Evolutionary conservation across 2,113 vertebrate genomes (phyloP), one percentile per base, ranked within the genome.

Genomic region (Cochlearius cochlearius): DNA sequence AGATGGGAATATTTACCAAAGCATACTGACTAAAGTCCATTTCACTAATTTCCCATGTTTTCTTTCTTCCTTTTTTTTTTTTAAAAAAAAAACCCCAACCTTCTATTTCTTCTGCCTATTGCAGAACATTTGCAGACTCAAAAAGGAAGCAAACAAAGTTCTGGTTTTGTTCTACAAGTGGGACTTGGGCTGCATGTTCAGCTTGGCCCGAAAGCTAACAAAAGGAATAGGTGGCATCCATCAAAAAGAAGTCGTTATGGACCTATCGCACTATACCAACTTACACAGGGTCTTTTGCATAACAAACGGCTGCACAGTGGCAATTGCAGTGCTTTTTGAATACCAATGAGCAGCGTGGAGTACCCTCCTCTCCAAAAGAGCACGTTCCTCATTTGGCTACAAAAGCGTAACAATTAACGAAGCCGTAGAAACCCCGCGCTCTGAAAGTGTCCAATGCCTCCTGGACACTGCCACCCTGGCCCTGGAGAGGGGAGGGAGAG

Each of bases 281-380:
- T 92, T 92, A 91, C 79, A 84, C 38, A 47, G 88, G 92, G 74
- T 92, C 88, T 96, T 97, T 95, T 97, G 96, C 96, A 97, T 97
- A 96, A 97, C 97, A 97, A 97, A 96, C 81, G 77, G 92, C 88
- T 90, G 80, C 96, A 94, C 86, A 79, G 95, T 94, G 93, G 94
- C 96, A 96, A 96, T 96, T 87, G 75, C 69, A 67, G 71, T 66
- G 95, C 90, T 81, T 89, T 84, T 39, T 56, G 97, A 97, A 97
- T 97, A 97, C 80, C 92, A 97, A 97, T 95, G 92, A 97, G 90
- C 73, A 78, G 50, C 3, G 0, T 45, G 60, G 94, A 98, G 88
- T 59, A 84, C 66, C 66, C 91, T 92, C 52, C 68, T 81, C 86
- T 93, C 80, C 52, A 72, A 90, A 94, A 79, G 68, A 96, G 82